Evolutionary conservation across 2,888 invertebrate genomes (phyloP).

Genomic region (Drosophila eohydei): DNA sequence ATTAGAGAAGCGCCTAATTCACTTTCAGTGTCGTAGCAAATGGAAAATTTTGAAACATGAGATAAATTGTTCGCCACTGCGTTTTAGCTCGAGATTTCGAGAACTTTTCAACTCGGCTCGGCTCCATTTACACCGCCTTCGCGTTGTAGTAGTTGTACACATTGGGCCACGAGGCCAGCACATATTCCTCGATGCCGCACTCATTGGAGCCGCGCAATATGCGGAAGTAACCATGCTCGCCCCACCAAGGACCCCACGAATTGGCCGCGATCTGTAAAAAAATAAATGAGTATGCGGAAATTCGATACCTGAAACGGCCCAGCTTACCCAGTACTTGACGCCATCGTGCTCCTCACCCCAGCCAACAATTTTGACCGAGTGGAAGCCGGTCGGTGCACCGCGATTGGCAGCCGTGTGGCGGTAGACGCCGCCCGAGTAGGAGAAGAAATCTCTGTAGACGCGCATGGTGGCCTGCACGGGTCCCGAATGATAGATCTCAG

Average conservation of each 20-base stretch:
- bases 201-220: conserved; percentile 94
- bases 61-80: conserved; percentile 71
- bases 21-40: conserved; percentile 71
- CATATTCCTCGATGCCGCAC: conserved; percentile 95
- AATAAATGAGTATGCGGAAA: background rate
- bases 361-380: conserved; percentile 96
- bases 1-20: conserved; percentile 76
- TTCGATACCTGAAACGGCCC: background rate
- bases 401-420: conserved; percentile 87
- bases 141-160: conserved; percentile 82
- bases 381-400: conserved; percentile 89
- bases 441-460: conserved; percentile 96
- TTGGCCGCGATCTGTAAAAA: conserved; percentile 92
- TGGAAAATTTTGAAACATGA: conserved; percentile 72
- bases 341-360: conserved; percentile 92
- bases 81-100: conserved; percentile 60
- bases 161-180: conserved; percentile 90
- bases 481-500: conserved; percentile 94
- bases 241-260: conserved; percentile 97
- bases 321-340: conserved; percentile 93
- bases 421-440: conserved; percentile 94
- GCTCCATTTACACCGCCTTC: conserved; percentile 51
- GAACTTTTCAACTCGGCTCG: conserved; percentile 3
- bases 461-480: conserved; percentile 97
- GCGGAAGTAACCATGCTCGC: conserved; percentile 95